Evolutionary conservation across 2,113 vertebrate genomes (phyloP).

Genomic region (Circaetus cinerascens): DNA sequence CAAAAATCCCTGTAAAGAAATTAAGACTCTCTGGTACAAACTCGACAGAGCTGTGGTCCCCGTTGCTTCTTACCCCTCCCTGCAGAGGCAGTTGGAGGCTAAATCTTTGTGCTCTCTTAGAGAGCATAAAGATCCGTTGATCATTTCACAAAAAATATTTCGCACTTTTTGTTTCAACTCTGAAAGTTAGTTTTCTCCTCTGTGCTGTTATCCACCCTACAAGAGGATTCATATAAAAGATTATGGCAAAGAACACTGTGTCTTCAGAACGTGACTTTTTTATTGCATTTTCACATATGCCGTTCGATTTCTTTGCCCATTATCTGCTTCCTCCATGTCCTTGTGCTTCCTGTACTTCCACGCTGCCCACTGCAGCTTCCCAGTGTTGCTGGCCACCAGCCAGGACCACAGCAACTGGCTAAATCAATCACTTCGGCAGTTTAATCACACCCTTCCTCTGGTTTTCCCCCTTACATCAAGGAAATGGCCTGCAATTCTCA

Average conservation of each 20-base stretch:
- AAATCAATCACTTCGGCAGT: constrained; percentile 15
- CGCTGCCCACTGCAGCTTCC: background rate
- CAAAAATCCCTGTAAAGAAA: background rate
- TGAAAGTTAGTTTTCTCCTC: background rate
- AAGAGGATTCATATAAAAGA: background rate
- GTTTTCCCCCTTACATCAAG: background rate
- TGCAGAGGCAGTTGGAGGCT: background rate
- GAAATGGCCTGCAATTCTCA: constrained; percentile 9
- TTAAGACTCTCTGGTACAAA: background rate
- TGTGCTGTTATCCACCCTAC: background rate
- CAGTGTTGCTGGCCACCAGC: background rate
- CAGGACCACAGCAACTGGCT: background rate
- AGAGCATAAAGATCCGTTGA: background rate
- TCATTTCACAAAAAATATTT: background rate
- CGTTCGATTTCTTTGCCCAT: background rate
- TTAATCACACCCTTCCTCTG: constrained; percentile 25
- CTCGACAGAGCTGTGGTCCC: background rate
- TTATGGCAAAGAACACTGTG: background rate
- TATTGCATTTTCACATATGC: background rate
- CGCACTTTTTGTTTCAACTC: background rate
- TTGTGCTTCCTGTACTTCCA: background rate
- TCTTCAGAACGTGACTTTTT: background rate
- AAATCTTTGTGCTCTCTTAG: background rate
- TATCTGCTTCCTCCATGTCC: background rate
- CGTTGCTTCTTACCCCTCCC: background rate